Conservation (phyloP, 2,113 vertebrate genomes). For the Pachyramphus minor region DNA sequence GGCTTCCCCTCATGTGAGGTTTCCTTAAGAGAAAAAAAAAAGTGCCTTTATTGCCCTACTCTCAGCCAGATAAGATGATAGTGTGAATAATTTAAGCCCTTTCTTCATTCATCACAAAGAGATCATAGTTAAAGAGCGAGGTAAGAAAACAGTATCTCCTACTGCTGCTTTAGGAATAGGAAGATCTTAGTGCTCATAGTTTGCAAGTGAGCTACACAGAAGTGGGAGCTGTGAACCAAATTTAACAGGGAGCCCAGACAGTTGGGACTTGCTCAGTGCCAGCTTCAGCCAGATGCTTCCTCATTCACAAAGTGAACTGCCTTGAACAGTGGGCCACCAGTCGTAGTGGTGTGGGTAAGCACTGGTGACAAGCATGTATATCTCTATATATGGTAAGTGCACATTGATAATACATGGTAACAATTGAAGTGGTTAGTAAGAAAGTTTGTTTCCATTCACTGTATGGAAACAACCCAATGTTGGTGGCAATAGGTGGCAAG, state of each 20-base stretch:
- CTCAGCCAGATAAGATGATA: neutral
- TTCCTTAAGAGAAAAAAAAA: neutral
- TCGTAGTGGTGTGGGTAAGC: neutral
- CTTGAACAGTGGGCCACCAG: neutral
- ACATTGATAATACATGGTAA: neutral
- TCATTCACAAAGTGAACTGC: neutral
- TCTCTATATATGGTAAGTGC: neutral
- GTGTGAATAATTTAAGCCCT: neutral
- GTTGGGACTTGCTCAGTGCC: neutral
- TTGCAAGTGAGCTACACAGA: neutral
- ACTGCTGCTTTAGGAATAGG: neutral
- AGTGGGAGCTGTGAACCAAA: neutral
- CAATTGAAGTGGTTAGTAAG: neutral
- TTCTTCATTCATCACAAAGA: neutral
- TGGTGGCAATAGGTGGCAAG: neutral
- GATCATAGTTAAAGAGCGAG: neutral
- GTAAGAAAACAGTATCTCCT: neutral
- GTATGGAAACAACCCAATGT: neutral
- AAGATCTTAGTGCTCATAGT: neutral
- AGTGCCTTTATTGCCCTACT: neutral
- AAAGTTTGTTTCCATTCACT: neutral
- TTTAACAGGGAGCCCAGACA: neutral
- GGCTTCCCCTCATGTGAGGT: neutral
- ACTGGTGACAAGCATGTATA: neutral
- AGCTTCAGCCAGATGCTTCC: neutral